A percentile compares a stretch with the other conserved stretches of the same genome.
Conservation (phyloP, 1,140 invertebrate genomes). For the Pseudomyrmex pallidus region DNA sequence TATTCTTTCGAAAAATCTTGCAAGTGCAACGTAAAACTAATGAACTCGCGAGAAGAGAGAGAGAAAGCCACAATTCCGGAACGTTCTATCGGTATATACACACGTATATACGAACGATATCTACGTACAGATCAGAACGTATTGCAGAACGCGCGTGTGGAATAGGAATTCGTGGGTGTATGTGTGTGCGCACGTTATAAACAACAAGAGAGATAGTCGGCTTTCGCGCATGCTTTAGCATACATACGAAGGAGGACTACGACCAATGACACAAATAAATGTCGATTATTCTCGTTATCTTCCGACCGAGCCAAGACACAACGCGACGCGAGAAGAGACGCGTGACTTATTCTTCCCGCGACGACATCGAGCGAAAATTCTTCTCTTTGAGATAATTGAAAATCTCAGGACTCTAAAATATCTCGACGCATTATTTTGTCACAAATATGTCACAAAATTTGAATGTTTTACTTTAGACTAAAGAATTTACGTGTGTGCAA, state of each 20-base stretch:
- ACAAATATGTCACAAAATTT: neutral
- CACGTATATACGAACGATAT: neutral
- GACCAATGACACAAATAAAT: constrained; percentile 57
- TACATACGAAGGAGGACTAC: neutral
- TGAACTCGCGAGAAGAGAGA: neutral
- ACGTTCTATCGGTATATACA: neutral
- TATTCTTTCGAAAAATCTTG: neutral
- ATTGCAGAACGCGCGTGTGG: no score
- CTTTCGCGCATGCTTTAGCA: constrained; percentile 19
- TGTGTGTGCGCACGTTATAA: neutral
- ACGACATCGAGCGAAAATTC: constrained; percentile 11
- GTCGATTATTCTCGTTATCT: constrained; percentile 55
- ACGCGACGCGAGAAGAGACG: constrained; percentile 7
- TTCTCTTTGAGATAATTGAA: constrained; percentile 7
- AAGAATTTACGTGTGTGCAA: no score
- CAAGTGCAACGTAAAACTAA: no score
- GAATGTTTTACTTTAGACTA: neutral
- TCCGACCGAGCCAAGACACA: constrained; percentile 36
- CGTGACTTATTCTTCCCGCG: constrained; percentile 10
- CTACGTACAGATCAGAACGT: neutral
- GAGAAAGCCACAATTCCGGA: neutral
- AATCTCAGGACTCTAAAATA: neutral
- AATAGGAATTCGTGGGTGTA: neutral
- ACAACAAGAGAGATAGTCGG: constrained; percentile 10
- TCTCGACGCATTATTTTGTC: constrained; percentile 1